These are phyloP conservation scores for Nannospalax galili DNA, from an alignment of 2,113 vertebrate genomes.

Conservation along the genomic window DNA sequence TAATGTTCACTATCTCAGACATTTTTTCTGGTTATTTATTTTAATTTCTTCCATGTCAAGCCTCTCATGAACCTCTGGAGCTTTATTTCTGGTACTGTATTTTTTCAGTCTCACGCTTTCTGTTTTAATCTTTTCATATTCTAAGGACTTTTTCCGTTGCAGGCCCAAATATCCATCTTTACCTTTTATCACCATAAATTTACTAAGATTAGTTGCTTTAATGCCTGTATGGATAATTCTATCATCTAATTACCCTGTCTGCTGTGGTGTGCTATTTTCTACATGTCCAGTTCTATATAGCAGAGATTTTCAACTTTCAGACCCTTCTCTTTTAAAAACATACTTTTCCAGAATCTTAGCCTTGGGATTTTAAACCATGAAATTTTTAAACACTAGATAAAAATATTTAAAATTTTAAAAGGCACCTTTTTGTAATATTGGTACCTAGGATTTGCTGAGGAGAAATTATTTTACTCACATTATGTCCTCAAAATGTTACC, in stretches of 20 bases:
- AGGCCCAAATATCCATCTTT: background rate
- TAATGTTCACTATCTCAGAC: background rate
- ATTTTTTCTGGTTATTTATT: background rate
- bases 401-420: background rate
- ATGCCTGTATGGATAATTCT: background rate
- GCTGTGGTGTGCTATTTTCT: background rate
- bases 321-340: background rate
- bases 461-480: background rate
- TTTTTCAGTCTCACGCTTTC: background rate
- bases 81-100: background rate
- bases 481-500: background rate
- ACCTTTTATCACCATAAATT: background rate
- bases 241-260: background rate
- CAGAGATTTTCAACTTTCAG: background rate
- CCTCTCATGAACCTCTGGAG: background rate
- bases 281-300: background rate
- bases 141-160: background rate
- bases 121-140: background rate
- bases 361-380: background rate
- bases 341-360: background rate
- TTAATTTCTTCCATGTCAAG: background rate
- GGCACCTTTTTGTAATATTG: background rate
- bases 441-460: accelerated
- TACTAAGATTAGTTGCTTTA: background rate
- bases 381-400: background rate